These are phyloP conservation scores for Drosophila kanapiae DNA, from an alignment of 1,140 invertebrate species.

Conservation along the genomic window DNA sequence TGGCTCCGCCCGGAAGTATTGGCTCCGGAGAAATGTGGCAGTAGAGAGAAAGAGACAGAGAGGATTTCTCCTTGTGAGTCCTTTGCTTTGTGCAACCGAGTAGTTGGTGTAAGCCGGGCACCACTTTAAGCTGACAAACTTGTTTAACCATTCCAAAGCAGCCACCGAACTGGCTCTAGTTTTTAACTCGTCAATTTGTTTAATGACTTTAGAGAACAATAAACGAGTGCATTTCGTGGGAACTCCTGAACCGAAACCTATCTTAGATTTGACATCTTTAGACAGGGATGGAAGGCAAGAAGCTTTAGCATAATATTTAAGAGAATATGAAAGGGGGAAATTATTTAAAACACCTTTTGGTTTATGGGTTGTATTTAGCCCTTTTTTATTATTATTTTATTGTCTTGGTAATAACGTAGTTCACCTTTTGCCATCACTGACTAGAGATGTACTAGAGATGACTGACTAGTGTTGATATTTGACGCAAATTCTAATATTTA, in stretches of 20 bases:
- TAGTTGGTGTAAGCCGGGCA: conserved; percentile 16
- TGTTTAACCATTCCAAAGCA: conserved; percentile 47
- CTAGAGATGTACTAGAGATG: too few relatives aligned
- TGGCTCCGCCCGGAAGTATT: conserved; percentile 27
- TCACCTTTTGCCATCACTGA: conserved; percentile 10
- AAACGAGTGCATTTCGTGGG: background rate
- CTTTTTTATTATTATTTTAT: background rate
- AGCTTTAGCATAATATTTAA: too few relatives aligned
- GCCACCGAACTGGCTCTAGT: conserved; percentile 6
- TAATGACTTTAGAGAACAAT: conserved; percentile 40
- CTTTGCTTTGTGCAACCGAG: conserved; percentile 3
- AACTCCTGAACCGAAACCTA: background rate
- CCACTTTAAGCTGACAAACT: conserved; percentile 59
- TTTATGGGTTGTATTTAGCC: background rate
- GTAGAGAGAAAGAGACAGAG: background rate
- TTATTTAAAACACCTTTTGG: background rate
- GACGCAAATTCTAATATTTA: too few relatives aligned
- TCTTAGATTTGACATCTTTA: too few relatives aligned
- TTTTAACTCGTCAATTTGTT: conserved; percentile 37
- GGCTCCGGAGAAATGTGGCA: background rate
- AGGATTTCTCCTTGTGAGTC: background rate
- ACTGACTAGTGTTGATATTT: too few relatives aligned
- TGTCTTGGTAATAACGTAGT: background rate
- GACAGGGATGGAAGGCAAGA: too few relatives aligned
- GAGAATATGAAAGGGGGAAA: background rate